Evolutionary conservation across 2,888 invertebrate species (phyloP).

Genomic region (Resseliella maxima): DNA sequence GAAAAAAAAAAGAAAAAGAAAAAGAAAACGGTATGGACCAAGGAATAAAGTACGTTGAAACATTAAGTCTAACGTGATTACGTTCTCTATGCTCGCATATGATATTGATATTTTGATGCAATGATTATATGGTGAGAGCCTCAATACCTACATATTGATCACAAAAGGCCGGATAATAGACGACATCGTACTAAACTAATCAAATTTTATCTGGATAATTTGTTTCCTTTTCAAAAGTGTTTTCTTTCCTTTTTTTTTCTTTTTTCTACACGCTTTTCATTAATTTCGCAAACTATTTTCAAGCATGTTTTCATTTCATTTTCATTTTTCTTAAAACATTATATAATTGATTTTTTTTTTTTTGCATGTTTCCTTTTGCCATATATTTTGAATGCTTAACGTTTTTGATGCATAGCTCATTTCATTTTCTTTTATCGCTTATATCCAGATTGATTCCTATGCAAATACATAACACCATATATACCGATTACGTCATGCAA

Average conservation of each 20-base stretch:
- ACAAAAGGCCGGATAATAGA: too few species aligned
- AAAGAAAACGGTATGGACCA: neutral
- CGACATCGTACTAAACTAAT: too few species aligned
- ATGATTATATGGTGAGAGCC: too few species aligned
- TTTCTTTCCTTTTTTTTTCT: too few species aligned
- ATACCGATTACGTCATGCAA: constrained; percentile 34
- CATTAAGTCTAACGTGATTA: neutral
- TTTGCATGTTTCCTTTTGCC: neutral
- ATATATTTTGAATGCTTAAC: neutral
- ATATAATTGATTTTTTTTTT: neutral
- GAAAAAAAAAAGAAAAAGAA: neutral
- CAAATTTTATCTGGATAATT: too few species aligned
- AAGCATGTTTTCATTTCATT: too few species aligned
- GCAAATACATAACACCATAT: neutral
- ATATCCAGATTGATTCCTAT: constrained; percentile 22
- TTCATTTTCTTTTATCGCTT: neutral
- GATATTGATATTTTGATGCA: too few species aligned
- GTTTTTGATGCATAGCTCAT: neutral
- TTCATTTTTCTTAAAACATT: too few species aligned
- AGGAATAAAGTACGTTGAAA: neutral
- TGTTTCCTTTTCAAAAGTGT: too few species aligned
- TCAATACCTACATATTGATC: too few species aligned
- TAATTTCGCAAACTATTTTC: too few species aligned
- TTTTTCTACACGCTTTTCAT: too few species aligned
- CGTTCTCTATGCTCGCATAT: neutral